These are phyloP conservation scores for Tachypleus tridentatus DNA, from an alignment of 1,140 invertebrate genomes.

Conservation along the genomic window DNA sequence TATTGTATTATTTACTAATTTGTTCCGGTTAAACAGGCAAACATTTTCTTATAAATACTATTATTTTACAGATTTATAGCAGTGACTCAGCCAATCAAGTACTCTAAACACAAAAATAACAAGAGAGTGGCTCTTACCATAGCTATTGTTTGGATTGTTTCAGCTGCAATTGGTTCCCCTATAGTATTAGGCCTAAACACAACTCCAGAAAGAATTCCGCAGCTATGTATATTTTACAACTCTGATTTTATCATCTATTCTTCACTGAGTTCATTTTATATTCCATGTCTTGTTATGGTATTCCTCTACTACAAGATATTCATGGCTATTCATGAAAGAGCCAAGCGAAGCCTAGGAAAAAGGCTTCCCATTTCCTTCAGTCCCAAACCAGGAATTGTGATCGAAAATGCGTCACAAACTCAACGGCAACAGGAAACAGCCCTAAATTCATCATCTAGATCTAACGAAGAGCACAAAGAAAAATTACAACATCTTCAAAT, in stretches of 20 bases:
- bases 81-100: conserved; percentile 96
- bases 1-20: no score
- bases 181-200: conserved; percentile 93
- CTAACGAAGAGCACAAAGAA: background rate
- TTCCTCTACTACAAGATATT: conserved; percentile 98
- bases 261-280: conserved; percentile 96
- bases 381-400: conserved; percentile 4
- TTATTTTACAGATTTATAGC: conserved; percentile 76
- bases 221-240: conserved; percentile 85
- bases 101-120: conserved; percentile 92
- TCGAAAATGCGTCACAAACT: conserved; percentile 12
- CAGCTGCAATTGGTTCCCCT: conserved; percentile 88
- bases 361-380: background rate
- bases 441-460: background rate
- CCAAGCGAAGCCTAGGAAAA: conserved; percentile 32
- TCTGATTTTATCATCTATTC: conserved; percentile 96
- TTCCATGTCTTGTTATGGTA: conserved; percentile 97
- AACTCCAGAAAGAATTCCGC: conserved; percentile 30
- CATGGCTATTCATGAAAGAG: conserved; percentile 68
- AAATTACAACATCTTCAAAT: conserved; percentile 8
- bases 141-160: conserved; percentile 88
- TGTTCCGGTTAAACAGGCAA: background rate
- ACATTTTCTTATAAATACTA: conserved; percentile 21
- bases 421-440: background rate
- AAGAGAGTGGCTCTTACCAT: conserved; percentile 88